A percentile compares a stretch with the other conserved stretches of the same genome.
These are phyloP conservation scores for Halocaridina rubra DNA, from an alignment of 2,888 invertebrate genomes.

Conservation along the genomic window DNA sequence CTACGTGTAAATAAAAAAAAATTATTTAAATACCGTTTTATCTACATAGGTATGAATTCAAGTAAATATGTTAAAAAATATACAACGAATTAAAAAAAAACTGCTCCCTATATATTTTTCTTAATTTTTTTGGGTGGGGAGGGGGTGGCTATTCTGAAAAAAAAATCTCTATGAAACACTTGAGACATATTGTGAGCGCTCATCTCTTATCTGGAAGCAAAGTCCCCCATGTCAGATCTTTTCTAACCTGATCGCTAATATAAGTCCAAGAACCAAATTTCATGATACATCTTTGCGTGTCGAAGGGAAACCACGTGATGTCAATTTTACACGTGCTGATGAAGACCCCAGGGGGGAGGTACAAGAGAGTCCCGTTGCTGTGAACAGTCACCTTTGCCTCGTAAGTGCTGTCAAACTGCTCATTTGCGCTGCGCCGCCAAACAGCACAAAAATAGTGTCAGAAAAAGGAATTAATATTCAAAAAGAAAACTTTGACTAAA, in stretches of 20 bases:
- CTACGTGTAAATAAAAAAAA: too few relatives aligned
- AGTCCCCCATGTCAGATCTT: too few relatives aligned
- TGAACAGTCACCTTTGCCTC: slow-evolving; percentile 99
- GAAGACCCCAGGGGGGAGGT: slow-evolving; percentile 99
- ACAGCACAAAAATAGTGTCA: too few relatives aligned
- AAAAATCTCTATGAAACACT: too few relatives aligned
- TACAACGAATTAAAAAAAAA: too few relatives aligned
- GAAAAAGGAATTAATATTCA: too few relatives aligned
- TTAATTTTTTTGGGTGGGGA: too few relatives aligned
- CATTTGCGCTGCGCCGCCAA: slow-evolving; percentile 99
- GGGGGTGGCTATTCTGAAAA: too few relatives aligned
- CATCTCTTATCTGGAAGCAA: too few relatives aligned
- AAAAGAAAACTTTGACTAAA: too few relatives aligned
- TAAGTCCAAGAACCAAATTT: slow-evolving; percentile 99
- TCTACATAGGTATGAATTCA: slow-evolving; percentile 6
- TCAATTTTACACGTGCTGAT: slow-evolving; percentile 99
- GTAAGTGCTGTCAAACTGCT: slow-evolving; percentile 99
- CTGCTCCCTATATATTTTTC: too few relatives aligned
- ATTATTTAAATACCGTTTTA: slow-evolving; percentile 6
- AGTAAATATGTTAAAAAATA: not conserved
- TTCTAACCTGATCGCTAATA: slow-evolving; percentile 90
- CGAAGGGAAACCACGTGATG: slow-evolving; percentile 99
- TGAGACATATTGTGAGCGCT: too few relatives aligned
- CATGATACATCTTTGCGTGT: slow-evolving; percentile 99
- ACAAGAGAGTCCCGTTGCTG: slow-evolving; percentile 97